Evolutionary conservation across 2,888 invertebrate genomes (phyloP), one percentile per base, ranked within the genome.

Genomic region (Eulithis testata): DNA sequence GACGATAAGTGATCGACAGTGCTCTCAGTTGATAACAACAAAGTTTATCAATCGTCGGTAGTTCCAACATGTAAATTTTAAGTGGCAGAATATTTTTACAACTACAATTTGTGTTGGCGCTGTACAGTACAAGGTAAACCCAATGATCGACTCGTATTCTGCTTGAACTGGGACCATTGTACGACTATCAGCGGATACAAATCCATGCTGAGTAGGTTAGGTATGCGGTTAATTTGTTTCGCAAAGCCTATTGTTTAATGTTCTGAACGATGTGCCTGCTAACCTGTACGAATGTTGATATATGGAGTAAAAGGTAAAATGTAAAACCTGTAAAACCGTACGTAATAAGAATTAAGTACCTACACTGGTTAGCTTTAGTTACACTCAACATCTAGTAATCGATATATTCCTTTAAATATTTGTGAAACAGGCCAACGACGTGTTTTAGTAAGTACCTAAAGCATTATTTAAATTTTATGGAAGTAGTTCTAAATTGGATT

Each of bases 81-180:
- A 61, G 75, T 66, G 67, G 70, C 71, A 72, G 72, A 78, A 76
- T 79, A 79, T 83, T 76, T 82, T 77, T 21, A 21, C 67, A 76
- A 78, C 79, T 84, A 80, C 81, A 82, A 82, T 84, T 79, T 78
- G 83, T 83, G 77, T 84, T 85, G 83, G 78, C 82, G 84, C 81
- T 79, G 76, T 82, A 84, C 89, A 90, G 76, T 82, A 84, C 89
- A 90, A 92, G 91, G 91, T 91, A 91, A 91, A 88, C 75, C 87
- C 82, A 88, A 88, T 87, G 79, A 82, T 84, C 85, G 84, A 83
- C 82, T 85, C 80, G 84, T 81, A 83, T 85, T 86, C 83, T 82
- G 81, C 84, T 89, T 83, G 88, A 87, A 86, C 86, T 86, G 83
- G 87, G 85, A 87, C 83, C 75, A 81, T 81, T 82, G 82, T 81